Evolutionary conservation across 2,797 vertebrate species (phyloP).

Genomic region (Mionectes olivaceus): DNA sequence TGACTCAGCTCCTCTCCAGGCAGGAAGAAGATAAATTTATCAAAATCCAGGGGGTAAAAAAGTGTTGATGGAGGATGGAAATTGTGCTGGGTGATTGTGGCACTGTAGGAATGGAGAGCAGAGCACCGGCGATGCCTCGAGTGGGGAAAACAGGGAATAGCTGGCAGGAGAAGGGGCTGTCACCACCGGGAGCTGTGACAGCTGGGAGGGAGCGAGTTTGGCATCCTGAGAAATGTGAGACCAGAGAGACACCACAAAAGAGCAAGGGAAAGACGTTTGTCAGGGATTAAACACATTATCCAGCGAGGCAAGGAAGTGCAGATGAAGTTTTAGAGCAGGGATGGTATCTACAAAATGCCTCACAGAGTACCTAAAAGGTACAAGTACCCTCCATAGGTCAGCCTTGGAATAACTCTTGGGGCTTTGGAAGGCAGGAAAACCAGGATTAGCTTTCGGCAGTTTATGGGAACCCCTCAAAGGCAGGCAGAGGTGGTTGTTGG

Average conservation of each 20-base stretch:
- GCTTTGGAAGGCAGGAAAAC: neutral
- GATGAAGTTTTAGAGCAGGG: neutral
- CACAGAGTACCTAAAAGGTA: too few species aligned
- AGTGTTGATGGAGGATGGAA: neutral
- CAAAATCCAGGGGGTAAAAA: neutral
- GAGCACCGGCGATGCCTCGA: neutral
- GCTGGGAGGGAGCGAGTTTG: neutral
- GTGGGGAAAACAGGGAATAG: neutral
- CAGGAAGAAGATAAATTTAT: conserved; percentile 23
- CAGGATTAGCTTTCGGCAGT: neutral
- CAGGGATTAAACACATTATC: neutral
- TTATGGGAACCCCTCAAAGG: neutral
- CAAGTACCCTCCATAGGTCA: neutral
- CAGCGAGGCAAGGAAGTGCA: neutral
- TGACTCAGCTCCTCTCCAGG: neutral
- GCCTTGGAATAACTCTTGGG: neutral
- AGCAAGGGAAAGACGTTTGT: neutral
- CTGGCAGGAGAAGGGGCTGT: neutral
- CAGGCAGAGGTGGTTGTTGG: neutral
- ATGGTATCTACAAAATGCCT: accelerated
- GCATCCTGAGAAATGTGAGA: neutral
- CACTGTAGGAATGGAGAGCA: neutral
- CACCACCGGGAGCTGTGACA: neutral
- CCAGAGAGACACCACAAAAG: neutral
- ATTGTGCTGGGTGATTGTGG: neutral